Evolutionary conservation across 2,113 vertebrate genomes (phyloP).

Genomic region (Apodemus sylvaticus): DNA sequence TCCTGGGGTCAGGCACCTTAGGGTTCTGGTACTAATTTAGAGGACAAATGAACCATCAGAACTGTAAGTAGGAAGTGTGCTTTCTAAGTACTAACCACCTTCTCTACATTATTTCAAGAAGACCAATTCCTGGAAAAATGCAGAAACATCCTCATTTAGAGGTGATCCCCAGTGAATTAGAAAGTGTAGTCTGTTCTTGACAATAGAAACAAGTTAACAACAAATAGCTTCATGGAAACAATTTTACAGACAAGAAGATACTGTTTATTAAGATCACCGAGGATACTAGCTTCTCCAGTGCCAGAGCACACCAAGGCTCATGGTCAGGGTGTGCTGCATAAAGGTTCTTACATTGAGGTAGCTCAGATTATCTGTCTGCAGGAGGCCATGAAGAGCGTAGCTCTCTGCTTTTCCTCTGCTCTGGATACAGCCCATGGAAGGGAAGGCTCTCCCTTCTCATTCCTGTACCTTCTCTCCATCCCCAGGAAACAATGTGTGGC

Average conservation of each 20-base stretch:
- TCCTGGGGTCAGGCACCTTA: neutral
- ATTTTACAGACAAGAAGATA: neutral
- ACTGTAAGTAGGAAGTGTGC: neutral
- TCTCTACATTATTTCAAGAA: neutral
- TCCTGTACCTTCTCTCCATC: no score
- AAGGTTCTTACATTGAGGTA: no score
- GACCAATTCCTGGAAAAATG: neutral
- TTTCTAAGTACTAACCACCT: neutral
- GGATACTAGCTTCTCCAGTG: neutral
- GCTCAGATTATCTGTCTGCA: neutral
- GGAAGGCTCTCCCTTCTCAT: neutral
- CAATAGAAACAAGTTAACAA: neutral
- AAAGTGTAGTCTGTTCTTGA: neutral
- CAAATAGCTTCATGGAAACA: neutral
- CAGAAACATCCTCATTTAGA: neutral
- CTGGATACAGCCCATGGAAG: accelerated
- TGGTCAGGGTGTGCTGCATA: neutral
- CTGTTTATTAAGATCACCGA: neutral
- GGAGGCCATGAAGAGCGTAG: neutral
- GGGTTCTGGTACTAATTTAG: neutral
- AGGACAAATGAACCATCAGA: slow-evolving; percentile 6
- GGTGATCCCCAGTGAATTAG: neutral
- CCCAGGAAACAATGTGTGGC: neutral
- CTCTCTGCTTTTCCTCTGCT: accelerated
- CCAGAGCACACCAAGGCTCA: neutral